Conservation (phyloP, 2,113 vertebrate species). For the Phyllostomus hastatus region DNA sequence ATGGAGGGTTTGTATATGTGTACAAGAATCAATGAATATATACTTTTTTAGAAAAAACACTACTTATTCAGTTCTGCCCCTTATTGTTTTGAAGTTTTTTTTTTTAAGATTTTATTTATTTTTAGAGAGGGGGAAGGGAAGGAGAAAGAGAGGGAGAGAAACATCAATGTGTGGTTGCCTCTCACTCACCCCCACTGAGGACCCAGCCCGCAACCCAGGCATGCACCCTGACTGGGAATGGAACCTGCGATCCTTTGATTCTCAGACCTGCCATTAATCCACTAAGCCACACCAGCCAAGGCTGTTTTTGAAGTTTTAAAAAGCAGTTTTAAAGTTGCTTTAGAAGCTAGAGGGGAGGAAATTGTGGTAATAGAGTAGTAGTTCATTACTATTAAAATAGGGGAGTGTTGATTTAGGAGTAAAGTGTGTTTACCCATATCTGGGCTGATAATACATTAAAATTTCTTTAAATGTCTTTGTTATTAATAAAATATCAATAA, state of each 20-base stretch:
- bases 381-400: neutral
- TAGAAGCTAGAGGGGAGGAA: neutral
- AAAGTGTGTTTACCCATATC: neutral
- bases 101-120: too few relatives aligned
- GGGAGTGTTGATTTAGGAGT: neutral
- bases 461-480: neutral
- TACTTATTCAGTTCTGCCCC: neutral
- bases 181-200: too few relatives aligned
- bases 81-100: neutral
- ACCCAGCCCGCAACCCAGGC: too few relatives aligned
- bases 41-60: neutral
- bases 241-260: too few relatives aligned
- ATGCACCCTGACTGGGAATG: too few relatives aligned
- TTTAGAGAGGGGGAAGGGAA: too few relatives aligned
- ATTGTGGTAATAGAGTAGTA: neutral
- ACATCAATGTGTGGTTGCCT: too few relatives aligned
- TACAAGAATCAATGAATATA: neutral
- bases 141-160: too few relatives aligned
- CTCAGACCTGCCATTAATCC: too few relatives aligned
- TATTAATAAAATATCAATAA: neutral
- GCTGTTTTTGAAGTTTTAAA: neutral
- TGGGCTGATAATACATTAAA: neutral
- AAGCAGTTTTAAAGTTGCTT: neutral
- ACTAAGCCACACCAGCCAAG: too few relatives aligned
- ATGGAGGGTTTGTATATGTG: neutral